A percentile compares a stretch with the other conserved stretches of the same genome.
Conservation (phyloP, 2,113 vertebrate species). For the Elaphurus davidianus region DNA sequence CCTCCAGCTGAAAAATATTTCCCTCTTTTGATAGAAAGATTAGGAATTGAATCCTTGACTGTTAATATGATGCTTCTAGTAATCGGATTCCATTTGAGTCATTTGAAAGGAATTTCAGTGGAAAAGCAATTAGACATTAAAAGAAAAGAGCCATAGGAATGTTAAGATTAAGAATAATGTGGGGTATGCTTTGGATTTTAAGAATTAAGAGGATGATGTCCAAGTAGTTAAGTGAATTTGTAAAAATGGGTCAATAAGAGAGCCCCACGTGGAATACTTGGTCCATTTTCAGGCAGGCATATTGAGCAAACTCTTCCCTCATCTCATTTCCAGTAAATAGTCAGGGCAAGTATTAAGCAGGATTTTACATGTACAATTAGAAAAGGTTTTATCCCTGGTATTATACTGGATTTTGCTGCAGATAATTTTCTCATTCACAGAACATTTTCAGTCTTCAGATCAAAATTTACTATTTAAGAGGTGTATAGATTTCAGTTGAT, state of each 20-base stretch:
- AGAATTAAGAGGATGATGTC: conserved; percentile 68
- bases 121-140: conserved; percentile 56
- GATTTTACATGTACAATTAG: conserved; percentile 67
- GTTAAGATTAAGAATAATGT: conserved; percentile 49
- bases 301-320: conserved; percentile 7
- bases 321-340: conserved; percentile 28
- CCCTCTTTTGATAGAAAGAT: conserved; percentile 2
- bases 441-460: conserved; percentile 28
- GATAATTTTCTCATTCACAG: conserved; percentile 55
- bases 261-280: background rate
- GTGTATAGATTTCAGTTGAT: background rate
- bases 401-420: conserved; percentile 60
- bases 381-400: conserved; percentile 49
- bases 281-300: conserved; percentile 31
- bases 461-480: background rate
- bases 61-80: conserved; percentile 40
- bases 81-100: conserved; percentile 34
- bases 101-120: conserved; percentile 49
- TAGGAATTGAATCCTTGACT: conserved; percentile 31
- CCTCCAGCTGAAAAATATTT: background rate
- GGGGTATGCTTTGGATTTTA: conserved; percentile 46
- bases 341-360: conserved; percentile 48
- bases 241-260: conserved; percentile 56
- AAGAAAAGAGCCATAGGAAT: conserved; percentile 45
- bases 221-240: conserved; percentile 61